phyloP scores from a whole-genome alignment of 2,113 vertebrate species.

The Vulpes ferrilata region DNA sequence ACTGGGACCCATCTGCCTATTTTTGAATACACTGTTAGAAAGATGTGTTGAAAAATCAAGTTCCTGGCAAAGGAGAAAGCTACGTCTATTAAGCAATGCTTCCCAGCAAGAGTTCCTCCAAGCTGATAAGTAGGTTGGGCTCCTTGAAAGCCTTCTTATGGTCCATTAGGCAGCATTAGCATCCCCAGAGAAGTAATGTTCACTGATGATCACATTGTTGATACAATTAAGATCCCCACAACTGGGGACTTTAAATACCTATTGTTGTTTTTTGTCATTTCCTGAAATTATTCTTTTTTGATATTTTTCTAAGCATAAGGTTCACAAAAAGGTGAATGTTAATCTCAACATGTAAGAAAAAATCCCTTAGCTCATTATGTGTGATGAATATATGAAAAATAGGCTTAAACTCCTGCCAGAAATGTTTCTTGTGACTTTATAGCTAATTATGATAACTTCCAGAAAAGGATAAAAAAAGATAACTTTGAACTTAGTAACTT shows the following conservation, averaged over 20 bases:
- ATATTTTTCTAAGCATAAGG: slow-evolving; percentile 67
- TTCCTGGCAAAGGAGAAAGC: slow-evolving; percentile 56
- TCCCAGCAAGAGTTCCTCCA: slow-evolving; percentile 47
- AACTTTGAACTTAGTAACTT: slow-evolving; percentile 69
- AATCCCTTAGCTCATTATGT: slow-evolving; percentile 69
- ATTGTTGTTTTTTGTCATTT: slow-evolving; percentile 67
- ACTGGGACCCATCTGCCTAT: not conserved
- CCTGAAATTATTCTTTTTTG: slow-evolving; percentile 66
- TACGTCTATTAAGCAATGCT: slow-evolving; percentile 1
- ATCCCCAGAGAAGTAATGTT: not conserved
- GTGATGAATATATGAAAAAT: slow-evolving; percentile 71
- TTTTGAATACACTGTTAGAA: slow-evolving; percentile 29
- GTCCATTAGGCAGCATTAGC: not conserved
- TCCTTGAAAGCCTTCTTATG: slow-evolving; percentile 35
- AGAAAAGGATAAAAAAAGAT: not conserved
- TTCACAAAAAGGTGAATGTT: slow-evolving; percentile 80
- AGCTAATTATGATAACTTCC: slow-evolving; percentile 74
- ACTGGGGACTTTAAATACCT: slow-evolving; percentile 42
- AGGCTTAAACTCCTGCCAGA: slow-evolving; percentile 64
- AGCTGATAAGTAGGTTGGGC: not conserved
- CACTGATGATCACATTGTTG: slow-evolving; percentile 39
- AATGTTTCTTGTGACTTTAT: slow-evolving; percentile 64
- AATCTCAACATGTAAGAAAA: slow-evolving; percentile 74
- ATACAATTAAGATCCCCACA: slow-evolving; percentile 16
- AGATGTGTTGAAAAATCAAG: slow-evolving; percentile 56